These are phyloP conservation scores for Leiothrix lutea DNA, from an alignment of 2,113 vertebrate genomes.

Conservation along the genomic window DNA sequence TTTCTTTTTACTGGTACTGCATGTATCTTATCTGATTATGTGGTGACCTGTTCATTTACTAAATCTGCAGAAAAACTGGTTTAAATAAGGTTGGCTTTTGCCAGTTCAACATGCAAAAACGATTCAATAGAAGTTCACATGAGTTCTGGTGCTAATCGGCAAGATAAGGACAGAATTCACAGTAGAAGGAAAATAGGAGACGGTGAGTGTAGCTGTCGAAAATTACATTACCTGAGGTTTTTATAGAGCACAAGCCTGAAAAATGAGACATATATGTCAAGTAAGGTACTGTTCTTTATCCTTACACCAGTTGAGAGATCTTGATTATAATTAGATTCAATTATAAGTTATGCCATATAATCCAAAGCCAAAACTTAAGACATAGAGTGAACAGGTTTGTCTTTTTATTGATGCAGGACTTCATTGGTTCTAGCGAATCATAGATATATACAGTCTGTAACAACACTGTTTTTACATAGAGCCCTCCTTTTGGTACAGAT, in stretches of 20 bases:
- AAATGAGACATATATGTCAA: neutral
- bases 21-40: neutral
- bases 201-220: neutral
- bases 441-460: neutral
- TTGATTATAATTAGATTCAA: neutral
- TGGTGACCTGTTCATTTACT: neutral
- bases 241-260: neutral
- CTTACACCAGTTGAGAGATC: neutral
- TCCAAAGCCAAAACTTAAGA: neutral
- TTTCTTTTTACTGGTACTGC: neutral
- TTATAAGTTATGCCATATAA: neutral
- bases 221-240: neutral
- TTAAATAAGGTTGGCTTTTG: neutral
- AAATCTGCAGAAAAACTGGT: neutral
- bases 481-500: neutral
- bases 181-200: neutral
- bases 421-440: neutral
- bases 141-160: neutral
- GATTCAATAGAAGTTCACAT: neutral
- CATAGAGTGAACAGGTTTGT: neutral
- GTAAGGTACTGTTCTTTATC: neutral
- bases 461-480: neutral
- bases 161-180: neutral
- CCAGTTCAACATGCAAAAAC: neutral
- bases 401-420: neutral